Conservation (phyloP, 2,113 vertebrate genomes). For the Heloderma charlesbogerti region DNA sequence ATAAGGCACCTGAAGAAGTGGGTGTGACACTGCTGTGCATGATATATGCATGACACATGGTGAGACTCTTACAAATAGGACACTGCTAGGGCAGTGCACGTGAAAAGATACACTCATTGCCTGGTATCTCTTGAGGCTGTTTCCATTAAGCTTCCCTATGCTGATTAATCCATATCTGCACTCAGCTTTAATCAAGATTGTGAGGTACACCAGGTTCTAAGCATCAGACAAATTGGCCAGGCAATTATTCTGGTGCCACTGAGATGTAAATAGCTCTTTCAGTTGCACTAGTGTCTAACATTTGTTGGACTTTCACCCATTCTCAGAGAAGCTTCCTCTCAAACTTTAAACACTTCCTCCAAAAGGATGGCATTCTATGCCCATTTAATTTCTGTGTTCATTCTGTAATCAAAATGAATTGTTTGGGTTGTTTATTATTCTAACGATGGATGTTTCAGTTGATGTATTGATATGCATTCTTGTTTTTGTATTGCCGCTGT, state of each 20-base stretch:
- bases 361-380: background rate
- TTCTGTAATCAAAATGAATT: background rate
- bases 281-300: background rate
- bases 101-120: background rate
- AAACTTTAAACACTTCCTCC: background rate
- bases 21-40: background rate
- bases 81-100: background rate
- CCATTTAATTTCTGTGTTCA: background rate
- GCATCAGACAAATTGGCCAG: constrained; percentile 47
- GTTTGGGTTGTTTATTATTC: background rate
- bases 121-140: constrained; percentile 29
- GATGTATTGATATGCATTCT: too few species aligned
- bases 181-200: constrained; percentile 59
- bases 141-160: constrained; percentile 31
- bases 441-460: too few species aligned
- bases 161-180: constrained; percentile 48
- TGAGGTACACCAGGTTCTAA: constrained; percentile 38
- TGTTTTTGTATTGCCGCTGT: too few species aligned
- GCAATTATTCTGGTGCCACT: constrained; percentile 32
- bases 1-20: background rate
- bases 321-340: background rate
- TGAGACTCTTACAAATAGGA: background rate
- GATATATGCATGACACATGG: background rate
- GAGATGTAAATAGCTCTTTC: constrained; percentile 17
- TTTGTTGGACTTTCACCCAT: constrained; percentile 2